Evolutionary conservation across 2,888 invertebrate species (phyloP), one percentile per base, ranked within the genome.

Genomic region (Ditula angustiorana): DNA sequence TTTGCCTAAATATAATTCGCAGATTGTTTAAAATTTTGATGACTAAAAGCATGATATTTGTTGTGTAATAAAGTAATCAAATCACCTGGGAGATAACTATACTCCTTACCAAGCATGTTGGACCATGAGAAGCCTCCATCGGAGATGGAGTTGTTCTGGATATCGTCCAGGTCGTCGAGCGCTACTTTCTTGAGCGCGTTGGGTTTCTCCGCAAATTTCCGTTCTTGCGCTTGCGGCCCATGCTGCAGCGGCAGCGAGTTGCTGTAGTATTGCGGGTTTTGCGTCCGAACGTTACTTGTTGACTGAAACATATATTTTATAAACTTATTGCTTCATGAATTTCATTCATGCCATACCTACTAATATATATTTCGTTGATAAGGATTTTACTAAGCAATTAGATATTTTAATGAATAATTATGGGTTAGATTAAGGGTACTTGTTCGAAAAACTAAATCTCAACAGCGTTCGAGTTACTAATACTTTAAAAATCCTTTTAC

Each of bases 121-220:
- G 97, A 96, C 97, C 97, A 98, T 19, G 97, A 96, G 85, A 97
- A 98, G 61, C 97, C 96, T 55, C 94, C 92, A 71, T 96, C 96
- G 63, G 95, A 95, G 76, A 97, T 96, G 71, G 96, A 95, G 88
- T 97, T 97, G 69, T 95, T 96, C 82, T 95, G 95, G 69, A 97
- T 94, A 74, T 97, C 97, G 74, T 97, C 97, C 69, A 97, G 86
- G 81, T 97, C 96, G 76, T 97, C 96, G 30, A 96, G 85, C 2
- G 95, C 95, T 3, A 97, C 97, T 90, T 98, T 98, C 90, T 98
- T 98, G 78, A 97, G 94, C 13, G 96, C 95, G 81, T 98, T 98
- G 11, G 97, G 96, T 83, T 98, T 98, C 81, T 97, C 97, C 0
- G 96, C 97, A 84, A 96, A 97, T 92, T 98, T 98, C 69, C 98